Evolutionary conservation across 2,888 invertebrate genomes (phyloP).

Genomic region (Electrophaes corylata): DNA sequence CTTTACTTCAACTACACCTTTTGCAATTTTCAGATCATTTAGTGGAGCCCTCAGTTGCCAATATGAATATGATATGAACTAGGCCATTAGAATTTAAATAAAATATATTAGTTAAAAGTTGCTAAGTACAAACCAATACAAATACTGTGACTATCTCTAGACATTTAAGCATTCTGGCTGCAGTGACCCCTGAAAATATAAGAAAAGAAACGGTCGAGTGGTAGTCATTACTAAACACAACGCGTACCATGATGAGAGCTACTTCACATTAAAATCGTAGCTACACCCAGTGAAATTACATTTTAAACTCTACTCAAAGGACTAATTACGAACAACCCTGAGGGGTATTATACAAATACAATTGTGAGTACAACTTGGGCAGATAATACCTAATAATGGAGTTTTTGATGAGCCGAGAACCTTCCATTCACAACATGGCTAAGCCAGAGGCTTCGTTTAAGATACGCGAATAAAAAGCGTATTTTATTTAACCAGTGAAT

Average conservation of each 20-base stretch:
- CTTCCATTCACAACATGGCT: conserved; percentile 19
- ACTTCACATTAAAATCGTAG: conserved; percentile 10
- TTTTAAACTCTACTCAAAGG: conserved; percentile 28
- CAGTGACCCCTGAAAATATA: neutral
- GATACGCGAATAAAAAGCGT: neutral
- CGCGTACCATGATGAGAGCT: conserved; percentile 1
- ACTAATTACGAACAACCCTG: conserved; percentile 26
- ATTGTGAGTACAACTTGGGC: conserved; percentile 20
- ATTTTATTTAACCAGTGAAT: neutral
- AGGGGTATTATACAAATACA: conserved; percentile 24
- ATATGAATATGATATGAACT: too few species aligned
- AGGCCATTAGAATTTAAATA: too few species aligned
- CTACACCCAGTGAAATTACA: conserved; percentile 11
- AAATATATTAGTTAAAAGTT: too few species aligned
- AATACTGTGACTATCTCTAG: neutral
- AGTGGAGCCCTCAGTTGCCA: too few species aligned
- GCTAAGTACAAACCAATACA: too few species aligned
- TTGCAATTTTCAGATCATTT: too few species aligned
- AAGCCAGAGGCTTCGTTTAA: neutral
- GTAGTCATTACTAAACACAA: neutral
- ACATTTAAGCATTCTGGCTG: neutral
- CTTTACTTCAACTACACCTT: too few species aligned
- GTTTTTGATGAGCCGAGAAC: conserved; percentile 17
- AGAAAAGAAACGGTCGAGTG: neutral
- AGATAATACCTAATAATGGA: conserved; percentile 21